phyloP scores from a whole-genome alignment of 1,140 invertebrate species.

The Cylas formicarius region DNA sequence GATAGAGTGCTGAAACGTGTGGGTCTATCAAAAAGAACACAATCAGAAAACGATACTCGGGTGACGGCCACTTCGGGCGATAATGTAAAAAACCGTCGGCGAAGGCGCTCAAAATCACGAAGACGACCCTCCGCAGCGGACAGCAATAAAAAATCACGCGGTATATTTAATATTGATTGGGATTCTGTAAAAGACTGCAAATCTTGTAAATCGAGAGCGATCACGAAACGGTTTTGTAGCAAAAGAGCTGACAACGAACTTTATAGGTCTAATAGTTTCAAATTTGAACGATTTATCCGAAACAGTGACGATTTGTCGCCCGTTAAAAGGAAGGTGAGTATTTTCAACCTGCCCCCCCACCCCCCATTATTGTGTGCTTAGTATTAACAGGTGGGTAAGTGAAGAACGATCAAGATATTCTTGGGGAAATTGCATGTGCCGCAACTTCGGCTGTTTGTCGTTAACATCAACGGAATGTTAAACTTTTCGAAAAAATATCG shows the following conservation, averaged over 20 bases:
- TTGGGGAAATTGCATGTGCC: too few relatives aligned
- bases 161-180: slow-evolving; percentile 42
- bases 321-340: slow-evolving; percentile 48
- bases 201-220: slow-evolving; percentile 39
- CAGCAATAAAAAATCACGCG: slow-evolving; percentile 34
- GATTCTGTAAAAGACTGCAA: slow-evolving; percentile 41
- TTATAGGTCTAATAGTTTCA: slow-evolving; percentile 76
- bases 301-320: slow-evolving; percentile 55
- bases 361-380: neutral
- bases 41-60: slow-evolving; percentile 26
- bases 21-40: slow-evolving; percentile 38
- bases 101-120: slow-evolving; percentile 35
- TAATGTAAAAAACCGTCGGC: slow-evolving; percentile 28
- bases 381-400: too few relatives aligned
- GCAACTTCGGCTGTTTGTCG: too few relatives aligned
- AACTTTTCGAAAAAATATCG: too few relatives aligned
- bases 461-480: too few relatives aligned
- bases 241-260: slow-evolving; percentile 69
- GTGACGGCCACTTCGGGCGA: slow-evolving; percentile 18
- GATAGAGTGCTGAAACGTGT: slow-evolving; percentile 41
- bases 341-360: neutral
- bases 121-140: slow-evolving; percentile 20
- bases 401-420: too few relatives aligned
- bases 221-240: slow-evolving; percentile 59
- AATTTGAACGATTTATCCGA: slow-evolving; percentile 71